Evolutionary conservation across 2,113 vertebrate species (phyloP).

Genomic region (Malurus elegans): DNA sequence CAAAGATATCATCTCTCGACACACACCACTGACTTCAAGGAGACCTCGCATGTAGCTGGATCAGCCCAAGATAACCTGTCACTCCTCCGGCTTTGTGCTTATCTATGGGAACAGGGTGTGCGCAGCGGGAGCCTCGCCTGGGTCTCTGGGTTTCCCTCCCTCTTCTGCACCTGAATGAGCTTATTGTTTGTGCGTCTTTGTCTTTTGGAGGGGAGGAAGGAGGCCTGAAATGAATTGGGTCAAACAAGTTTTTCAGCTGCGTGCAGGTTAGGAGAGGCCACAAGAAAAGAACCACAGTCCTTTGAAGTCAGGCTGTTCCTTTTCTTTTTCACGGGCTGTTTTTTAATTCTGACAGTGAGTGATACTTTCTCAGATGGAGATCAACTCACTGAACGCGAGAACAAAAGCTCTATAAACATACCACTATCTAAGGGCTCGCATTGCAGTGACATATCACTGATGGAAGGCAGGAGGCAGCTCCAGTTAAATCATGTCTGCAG

Average conservation of each 20-base stretch:
- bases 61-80: constrained; percentile 30
- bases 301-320: constrained; percentile 64
- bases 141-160: constrained; percentile 24
- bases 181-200: constrained; percentile 50
- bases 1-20: constrained; percentile 15
- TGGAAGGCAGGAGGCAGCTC: constrained; percentile 12
- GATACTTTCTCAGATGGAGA: constrained; percentile 44
- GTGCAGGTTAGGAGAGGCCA: constrained; percentile 60
- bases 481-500: not conserved
- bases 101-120: constrained; percentile 60
- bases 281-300: constrained; percentile 70
- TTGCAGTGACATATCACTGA: not conserved
- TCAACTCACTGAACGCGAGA: not conserved
- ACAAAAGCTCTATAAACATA: constrained; percentile 22
- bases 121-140: not conserved
- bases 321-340: constrained; percentile 22
- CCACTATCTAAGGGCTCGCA: not conserved
- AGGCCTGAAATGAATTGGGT: constrained; percentile 46
- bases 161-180: constrained; percentile 52
- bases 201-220: constrained; percentile 24
- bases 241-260: constrained; percentile 55
- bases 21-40: constrained; percentile 18
- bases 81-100: constrained; percentile 2
- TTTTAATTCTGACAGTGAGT: constrained; percentile 44
- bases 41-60: not conserved